Conservation (phyloP, 2,113 vertebrate species). For the Pachyramphus minor region DNA sequence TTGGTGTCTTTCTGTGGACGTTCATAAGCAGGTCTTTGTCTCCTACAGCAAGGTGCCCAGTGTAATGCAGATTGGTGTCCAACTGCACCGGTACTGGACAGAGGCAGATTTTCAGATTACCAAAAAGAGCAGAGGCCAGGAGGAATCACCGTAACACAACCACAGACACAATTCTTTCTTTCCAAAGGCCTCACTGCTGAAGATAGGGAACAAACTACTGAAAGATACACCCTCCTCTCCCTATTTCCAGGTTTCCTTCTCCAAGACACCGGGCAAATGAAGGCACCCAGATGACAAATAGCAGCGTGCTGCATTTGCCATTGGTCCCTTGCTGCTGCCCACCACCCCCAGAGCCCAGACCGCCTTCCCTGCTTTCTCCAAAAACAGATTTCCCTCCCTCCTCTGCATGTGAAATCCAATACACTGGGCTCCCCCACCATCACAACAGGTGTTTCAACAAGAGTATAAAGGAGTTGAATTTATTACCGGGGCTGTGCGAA, state of each 20-base stretch:
- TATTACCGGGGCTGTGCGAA: rapidly evolving
- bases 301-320: neutral
- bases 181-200: neutral
- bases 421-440: rapidly evolving
- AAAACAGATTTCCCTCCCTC: rapidly evolving
- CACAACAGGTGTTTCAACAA: neutral
- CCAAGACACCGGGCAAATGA: neutral
- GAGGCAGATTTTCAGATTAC: neutral
- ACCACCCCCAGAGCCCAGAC: rapidly evolving
- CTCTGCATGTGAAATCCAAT: neutral
- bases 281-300: neutral
- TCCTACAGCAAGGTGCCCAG: neutral
- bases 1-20: neutral
- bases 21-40: neutral
- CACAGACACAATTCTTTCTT: neutral
- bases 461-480: neutral
- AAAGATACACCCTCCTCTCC: neutral
- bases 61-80: rapidly evolving
- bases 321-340: neutral
- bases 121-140: neutral
- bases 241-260: neutral
- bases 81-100: rapidly evolving
- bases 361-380: neutral
- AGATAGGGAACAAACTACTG: neutral
- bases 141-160: neutral